Percentiles rank a stretch among this genome's conserved stretches.
These are phyloP conservation scores for Malurus leucopterus DNA, from an alignment of 2,797 vertebrate genomes.

Conservation along the genomic window DNA sequence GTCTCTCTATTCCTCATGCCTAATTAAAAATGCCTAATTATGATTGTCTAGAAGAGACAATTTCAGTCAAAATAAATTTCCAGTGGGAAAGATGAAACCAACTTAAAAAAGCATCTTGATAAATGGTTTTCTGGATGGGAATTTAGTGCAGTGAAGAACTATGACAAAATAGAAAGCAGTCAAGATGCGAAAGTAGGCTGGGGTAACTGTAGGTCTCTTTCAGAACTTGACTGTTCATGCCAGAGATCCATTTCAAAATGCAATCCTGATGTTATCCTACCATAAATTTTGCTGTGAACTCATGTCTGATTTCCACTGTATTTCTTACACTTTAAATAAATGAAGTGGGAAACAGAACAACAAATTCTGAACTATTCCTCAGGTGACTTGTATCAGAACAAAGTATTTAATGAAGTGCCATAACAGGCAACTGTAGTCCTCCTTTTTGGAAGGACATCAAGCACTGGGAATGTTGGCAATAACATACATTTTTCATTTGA, in stretches of 20 bases:
- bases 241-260: background rate
- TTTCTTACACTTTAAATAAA: conserved; percentile 6
- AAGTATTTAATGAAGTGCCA: background rate
- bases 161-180: background rate
- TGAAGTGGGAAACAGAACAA: background rate
- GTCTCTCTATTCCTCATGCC: background rate
- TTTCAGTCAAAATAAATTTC: background rate
- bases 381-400: background rate
- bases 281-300: background rate
- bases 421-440: background rate
- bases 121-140: background rate
- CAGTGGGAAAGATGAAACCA: background rate
- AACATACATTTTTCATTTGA: background rate
- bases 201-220: background rate
- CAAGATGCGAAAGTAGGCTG: background rate
- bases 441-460: background rate
- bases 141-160: conserved; percentile 4
- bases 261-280: background rate
- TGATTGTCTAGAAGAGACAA: background rate
- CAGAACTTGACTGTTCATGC: background rate
- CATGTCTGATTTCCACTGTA: background rate
- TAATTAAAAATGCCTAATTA: conserved; percentile 1
- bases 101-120: background rate
- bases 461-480: background rate
- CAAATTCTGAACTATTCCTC: background rate